Evolutionary conservation across 2,888 invertebrate genomes (phyloP), one percentile per base, ranked within the genome.

Genomic region (Conops quadrifasciatus): DNA sequence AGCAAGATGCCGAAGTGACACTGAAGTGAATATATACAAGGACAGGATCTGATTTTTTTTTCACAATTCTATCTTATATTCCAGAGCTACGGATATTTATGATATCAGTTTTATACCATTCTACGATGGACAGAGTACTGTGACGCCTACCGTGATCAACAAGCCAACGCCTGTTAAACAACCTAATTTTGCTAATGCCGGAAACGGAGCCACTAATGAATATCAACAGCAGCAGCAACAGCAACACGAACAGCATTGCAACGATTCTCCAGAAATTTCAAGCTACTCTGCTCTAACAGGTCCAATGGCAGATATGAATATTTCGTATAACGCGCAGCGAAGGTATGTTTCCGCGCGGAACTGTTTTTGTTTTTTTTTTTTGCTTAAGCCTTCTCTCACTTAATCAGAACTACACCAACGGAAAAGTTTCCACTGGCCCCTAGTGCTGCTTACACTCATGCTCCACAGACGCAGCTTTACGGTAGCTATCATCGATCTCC

Each of bases 41-140:
- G 4, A 28, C 26, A 47, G 2, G 9, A 64, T 64, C 24, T 15
- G 9, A 45, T 58, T 59, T 15, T 47, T 47, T 67, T 36, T n/a
- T 71, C 73, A 83, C 93, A 93, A 82, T 91, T 24, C 13, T 13
- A n/a, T 36, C 28, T 78, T 75, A 1, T 30, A n/a, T 30, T 77
- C 74, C 51, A 81, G 83, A 60, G 82, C 84, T 56, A 75, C 78
- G 36, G 93, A 94, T 79, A 94, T 96, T 72, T 87, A 89, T 75
- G 90, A 93, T 75, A 87, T 96, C 78, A 90, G 91, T 83, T 90
- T 96, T 77, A 92, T 96, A 75, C 91, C 92, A 71, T 88, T 89
- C 9, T 89, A 88, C 65, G 87, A 89, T 56, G 87, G 86, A 70
- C 81, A 83, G 79, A 82, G 79, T 73, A 80, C 82, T 63, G 77